phyloP scores from a whole-genome alignment of 1,140 invertebrate genomes.

The Brachionus koreanus region DNA sequence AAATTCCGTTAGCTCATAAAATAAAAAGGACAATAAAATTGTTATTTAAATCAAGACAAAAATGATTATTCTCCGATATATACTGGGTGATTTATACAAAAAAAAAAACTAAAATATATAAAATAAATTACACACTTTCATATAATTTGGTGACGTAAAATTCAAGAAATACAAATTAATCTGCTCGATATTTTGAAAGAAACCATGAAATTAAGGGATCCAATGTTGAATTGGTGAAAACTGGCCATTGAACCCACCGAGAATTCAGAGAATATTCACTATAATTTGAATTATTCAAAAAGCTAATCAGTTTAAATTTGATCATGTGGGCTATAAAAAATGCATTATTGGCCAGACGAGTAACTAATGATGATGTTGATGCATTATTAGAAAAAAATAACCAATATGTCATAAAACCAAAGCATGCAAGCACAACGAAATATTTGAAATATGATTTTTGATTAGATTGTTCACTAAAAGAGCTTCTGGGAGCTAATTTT shows the following conservation, averaged over 20 bases:
- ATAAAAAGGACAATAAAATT: slow-evolving; percentile 33
- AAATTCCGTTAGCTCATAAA: neutral
- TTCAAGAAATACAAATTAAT: neutral
- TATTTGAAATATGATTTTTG: neutral
- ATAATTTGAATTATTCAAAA: neutral
- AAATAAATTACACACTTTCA: neutral
- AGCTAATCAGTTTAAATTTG: neutral
- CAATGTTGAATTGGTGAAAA: neutral
- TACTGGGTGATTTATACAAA: neutral
- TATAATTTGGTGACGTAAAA: neutral
- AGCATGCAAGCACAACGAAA: neutral
- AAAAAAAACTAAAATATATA: neutral
- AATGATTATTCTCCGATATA: slow-evolving; percentile 1
- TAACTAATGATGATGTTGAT: neutral
- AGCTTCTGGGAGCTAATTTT: neutral
- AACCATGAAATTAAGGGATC: slow-evolving; percentile 28
- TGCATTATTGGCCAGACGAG: neutral
- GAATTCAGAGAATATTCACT: neutral
- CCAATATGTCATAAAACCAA: slow-evolving; percentile 32
- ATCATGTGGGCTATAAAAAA: neutral
- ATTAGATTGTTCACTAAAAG: neutral
- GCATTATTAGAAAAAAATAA: neutral
- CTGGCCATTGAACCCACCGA: neutral
- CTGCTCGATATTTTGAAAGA: slow-evolving; percentile 4
- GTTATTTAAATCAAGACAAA: neutral